Percentiles rank a stretch among this genome's conserved stretches.
phyloP scores from a whole-genome alignment of 1,140 invertebrate genomes.

The Drepana arcuata region DNA sequence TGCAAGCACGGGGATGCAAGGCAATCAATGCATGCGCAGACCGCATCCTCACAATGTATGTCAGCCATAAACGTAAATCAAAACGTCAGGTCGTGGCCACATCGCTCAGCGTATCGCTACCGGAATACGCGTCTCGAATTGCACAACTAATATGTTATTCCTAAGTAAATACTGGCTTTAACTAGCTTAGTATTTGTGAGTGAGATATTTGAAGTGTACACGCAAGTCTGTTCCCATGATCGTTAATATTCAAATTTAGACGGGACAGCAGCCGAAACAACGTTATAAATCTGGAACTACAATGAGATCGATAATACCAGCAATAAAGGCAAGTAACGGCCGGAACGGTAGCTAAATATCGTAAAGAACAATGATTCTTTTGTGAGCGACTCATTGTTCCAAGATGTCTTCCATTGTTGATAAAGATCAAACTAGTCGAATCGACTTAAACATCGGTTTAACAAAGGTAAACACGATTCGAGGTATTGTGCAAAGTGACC shows the following conservation, averaged over 20 bases:
- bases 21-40: slow-evolving; percentile 14
- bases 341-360: slow-evolving; percentile 55
- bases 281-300: slow-evolving; percentile 49
- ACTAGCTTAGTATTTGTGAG: too few species aligned
- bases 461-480: slow-evolving; percentile 43
- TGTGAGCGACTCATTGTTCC: slow-evolving; percentile 35
- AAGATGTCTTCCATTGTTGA: slow-evolving; percentile 26
- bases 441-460: slow-evolving; percentile 57
- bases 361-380: slow-evolving; percentile 47
- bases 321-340: slow-evolving; percentile 43
- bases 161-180: too few species aligned
- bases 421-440: slow-evolving; percentile 19
- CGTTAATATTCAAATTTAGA: slow-evolving; percentile 46
- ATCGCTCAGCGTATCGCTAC: slow-evolving; percentile 7
- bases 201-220: too few species aligned
- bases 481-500: slow-evolving; percentile 41
- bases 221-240: slow-evolving; percentile 60
- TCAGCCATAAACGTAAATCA: slow-evolving; percentile 23
- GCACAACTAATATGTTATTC: too few species aligned
- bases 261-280: slow-evolving; percentile 40
- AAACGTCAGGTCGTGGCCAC: slow-evolving; percentile 3
- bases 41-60: slow-evolving; percentile 20
- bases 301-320: slow-evolving; percentile 56
- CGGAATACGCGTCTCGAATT: slow-evolving; percentile 6
- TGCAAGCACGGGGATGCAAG: too few species aligned